Evolutionary conservation across 2,888 invertebrate species (phyloP).

Genomic region (Timema podura): DNA sequence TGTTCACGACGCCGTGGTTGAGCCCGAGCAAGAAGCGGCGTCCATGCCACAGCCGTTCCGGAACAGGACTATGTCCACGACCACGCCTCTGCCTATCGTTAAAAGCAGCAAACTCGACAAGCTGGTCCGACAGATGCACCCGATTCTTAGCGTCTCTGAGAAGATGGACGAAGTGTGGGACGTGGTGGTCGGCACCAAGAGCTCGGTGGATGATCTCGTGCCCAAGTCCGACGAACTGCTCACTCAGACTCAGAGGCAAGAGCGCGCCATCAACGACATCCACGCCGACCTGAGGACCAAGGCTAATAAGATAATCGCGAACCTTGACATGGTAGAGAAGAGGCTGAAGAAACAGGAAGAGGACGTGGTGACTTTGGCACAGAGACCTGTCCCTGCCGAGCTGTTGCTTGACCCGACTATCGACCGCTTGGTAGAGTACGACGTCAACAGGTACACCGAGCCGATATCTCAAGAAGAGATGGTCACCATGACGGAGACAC

Average conservation of each 20-base stretch:
- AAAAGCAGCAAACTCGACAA: constrained; percentile 73
- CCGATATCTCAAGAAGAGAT: constrained; percentile 18
- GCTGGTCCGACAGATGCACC: constrained; percentile 75
- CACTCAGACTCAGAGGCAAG: constrained; percentile 81
- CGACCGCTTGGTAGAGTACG: constrained; percentile 73
- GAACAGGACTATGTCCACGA: constrained; percentile 42
- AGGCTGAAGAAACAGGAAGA: constrained; percentile 80
- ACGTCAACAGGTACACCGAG: constrained; percentile 60
- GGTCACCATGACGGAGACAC: constrained; percentile 25
- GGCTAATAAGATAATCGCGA: constrained; percentile 82
- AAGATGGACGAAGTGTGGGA: constrained; percentile 92
- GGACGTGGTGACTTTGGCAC: constrained; percentile 71
- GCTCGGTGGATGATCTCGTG: constrained; percentile 77
- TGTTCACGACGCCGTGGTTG: constrained; percentile 78
- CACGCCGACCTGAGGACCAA: constrained; percentile 76
- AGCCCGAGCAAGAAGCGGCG: constrained; percentile 47
- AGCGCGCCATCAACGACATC: constrained; percentile 80
- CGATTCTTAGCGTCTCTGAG: constrained; percentile 79
- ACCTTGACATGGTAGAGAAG: constrained; percentile 77
- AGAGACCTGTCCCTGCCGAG: constrained; percentile 71
- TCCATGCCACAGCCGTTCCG: constrained; percentile 36
- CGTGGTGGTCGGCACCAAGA: constrained; percentile 83
- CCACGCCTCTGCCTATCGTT: constrained; percentile 49
- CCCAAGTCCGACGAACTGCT: constrained; percentile 83
- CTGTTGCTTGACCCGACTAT: constrained; percentile 71